A percentile compares a stretch with the other conserved stretches of the same genome.
phyloP scores from a whole-genome alignment of 1,140 invertebrate genomes.

The Platorchestia sp. region DNA sequence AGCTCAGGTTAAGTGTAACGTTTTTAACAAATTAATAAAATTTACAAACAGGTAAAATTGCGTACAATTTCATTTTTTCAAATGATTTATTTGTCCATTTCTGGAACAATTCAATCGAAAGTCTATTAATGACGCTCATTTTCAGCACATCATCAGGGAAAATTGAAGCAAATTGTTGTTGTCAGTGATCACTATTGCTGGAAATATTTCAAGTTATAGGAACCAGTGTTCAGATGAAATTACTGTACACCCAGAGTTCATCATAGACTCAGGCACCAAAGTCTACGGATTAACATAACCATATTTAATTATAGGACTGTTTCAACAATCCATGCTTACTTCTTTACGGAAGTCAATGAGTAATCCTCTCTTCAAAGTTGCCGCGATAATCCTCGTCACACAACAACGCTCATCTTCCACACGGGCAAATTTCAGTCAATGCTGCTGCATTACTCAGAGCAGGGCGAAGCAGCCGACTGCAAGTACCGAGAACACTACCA shows the following conservation, averaged over 20 bases:
- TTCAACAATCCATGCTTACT: neutral
- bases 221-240: neutral
- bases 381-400: neutral
- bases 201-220: neutral
- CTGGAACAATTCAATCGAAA: too few relatives aligned
- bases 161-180: too few relatives aligned
- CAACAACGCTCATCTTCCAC: neutral
- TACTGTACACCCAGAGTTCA: neutral
- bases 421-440: neutral
- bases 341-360: neutral
- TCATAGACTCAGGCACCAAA: neutral
- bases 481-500: too few relatives aligned
- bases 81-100: too few relatives aligned
- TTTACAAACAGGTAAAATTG: too few relatives aligned
- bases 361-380: neutral
- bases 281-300: neutral
- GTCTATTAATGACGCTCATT: too few relatives aligned
- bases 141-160: too few relatives aligned
- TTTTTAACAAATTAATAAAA: too few relatives aligned
- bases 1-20: too few relatives aligned
- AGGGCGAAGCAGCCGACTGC: too few relatives aligned
- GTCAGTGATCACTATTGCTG: too few relatives aligned
- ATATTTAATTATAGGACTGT: neutral
- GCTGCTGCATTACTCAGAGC: neutral
- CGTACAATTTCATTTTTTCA: too few relatives aligned